These are phyloP conservation scores for Periplaneta americana DNA, from an alignment of 1,140 invertebrate species.

Conservation along the genomic window DNA sequence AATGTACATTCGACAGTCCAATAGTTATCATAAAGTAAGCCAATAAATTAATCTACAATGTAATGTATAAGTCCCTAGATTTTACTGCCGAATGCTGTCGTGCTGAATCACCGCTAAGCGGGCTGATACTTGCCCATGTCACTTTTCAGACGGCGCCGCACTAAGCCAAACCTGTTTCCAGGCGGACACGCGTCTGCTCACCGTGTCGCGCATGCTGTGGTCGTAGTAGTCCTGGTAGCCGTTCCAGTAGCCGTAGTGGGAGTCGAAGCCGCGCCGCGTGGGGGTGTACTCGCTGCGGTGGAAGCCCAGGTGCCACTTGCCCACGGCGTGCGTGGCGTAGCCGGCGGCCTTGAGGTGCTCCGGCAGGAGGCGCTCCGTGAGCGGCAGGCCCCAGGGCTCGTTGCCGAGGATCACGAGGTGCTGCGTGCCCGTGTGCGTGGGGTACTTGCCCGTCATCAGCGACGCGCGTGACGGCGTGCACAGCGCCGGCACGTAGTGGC, in stretches of 20 bases:
- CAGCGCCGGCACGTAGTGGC: conserved; percentile 67
- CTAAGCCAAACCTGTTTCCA: no score
- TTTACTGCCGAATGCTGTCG: no score
- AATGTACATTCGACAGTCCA: no score
- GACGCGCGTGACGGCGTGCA: conserved; percentile 74
- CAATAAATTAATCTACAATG: no score
- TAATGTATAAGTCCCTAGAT: no score
- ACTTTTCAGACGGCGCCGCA: conserved; percentile 24
- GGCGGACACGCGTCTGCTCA: conserved; percentile 33
- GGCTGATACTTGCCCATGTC: no score
- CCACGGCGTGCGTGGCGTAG: conserved; percentile 77
- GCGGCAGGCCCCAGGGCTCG: conserved; percentile 65
- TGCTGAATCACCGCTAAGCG: no score
- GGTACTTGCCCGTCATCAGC: conserved; percentile 77
- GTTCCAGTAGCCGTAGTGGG: conserved; percentile 78
- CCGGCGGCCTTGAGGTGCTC: conserved; percentile 68
- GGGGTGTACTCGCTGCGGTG: conserved; percentile 68
- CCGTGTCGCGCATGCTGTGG: conserved; percentile 53
- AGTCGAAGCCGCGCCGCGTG: conserved; percentile 74
- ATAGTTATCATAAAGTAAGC: no score
- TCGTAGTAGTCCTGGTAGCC: conserved; percentile 80
- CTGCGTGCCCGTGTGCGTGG: conserved; percentile 74
- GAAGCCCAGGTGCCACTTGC: conserved; percentile 89
- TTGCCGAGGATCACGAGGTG: conserved; percentile 67
- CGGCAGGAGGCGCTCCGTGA: conserved; percentile 65